Conservation (phyloP, 2,113 vertebrate species). For the Pardalotus punctatus region DNA sequence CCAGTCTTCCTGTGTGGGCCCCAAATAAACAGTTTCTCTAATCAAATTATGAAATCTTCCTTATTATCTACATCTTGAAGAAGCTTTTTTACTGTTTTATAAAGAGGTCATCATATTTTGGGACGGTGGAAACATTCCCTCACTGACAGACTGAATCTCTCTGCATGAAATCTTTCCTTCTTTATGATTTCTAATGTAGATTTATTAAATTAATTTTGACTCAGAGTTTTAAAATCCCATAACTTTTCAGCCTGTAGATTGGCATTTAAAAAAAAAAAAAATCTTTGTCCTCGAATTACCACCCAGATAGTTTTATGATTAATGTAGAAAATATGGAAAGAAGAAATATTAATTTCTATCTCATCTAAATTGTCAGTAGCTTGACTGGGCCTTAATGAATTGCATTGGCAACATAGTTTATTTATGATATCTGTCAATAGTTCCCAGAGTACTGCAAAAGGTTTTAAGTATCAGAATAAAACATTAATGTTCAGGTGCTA, state of each 20-base stretch:
- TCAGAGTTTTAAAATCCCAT: not conserved
- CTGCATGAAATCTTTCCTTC: not conserved
- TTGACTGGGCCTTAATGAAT: not conserved
- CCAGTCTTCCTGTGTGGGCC: not conserved
- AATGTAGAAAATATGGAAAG: not conserved
- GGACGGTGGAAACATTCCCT: not conserved
- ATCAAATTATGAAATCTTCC: not conserved
- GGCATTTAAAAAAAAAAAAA: not conserved
- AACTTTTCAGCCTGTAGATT: not conserved
- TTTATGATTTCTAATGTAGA: not conserved
- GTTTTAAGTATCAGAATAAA: not conserved
- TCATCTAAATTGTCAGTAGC: not conserved
- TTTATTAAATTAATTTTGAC: not conserved
- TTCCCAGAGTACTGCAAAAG: not conserved
- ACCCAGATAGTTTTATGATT: not conserved
- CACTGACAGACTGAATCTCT: rapidly evolving
- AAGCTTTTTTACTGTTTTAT: not conserved
- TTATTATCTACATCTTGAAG: not conserved
- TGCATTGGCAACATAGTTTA: not conserved
- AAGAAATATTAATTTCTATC: not conserved
- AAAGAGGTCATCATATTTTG: rapidly evolving
- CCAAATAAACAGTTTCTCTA: not conserved
- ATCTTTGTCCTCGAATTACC: not conserved
- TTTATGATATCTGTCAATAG: not conserved
- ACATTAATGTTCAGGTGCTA: not conserved